Evolutionary conservation across 2,888 invertebrate genomes (phyloP), one percentile per base, ranked within the genome.

Genomic region (Caenorhabditis sinica): DNA sequence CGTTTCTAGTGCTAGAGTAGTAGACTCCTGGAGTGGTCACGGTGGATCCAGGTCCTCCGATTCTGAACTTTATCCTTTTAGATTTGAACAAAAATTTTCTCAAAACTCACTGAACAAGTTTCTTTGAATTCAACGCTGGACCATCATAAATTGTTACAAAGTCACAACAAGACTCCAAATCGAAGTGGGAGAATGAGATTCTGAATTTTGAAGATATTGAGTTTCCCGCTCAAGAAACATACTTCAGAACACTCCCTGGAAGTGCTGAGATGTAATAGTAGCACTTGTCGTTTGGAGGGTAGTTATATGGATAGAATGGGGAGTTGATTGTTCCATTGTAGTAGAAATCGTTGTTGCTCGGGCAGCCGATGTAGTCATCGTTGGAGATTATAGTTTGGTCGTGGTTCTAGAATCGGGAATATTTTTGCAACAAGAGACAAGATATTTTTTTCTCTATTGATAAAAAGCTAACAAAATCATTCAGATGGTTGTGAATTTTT

Each of bases 131-230:
- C 1, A 65, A 65, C 13, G 83, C 68, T 23, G 82, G 84, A n/a
- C 89, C 89, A 75, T 89, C 89, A 61, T 87, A 87, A 33, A 89
- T 88, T 4, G 89, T 88, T 0, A 89, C 77, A 43, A 71, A 88
- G 73, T 89, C 89, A 76, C 87, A 87, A 69, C 87, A 87, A 25
- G 85, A 79, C 20, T 89, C 86, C 68, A 89, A 30, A 25, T 89
- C 89, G 45, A 74, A 89, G 65, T 87, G 83, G 0, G 86, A 76
- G 49, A 89, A 89, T 1, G 85, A 58, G 53, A 89, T 45, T 49
- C 87, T 88, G 69, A 81, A 40, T 13, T 40, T 40, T 13, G 13
- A 40, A 40, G 2, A 2, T 40, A 11, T 40, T 11, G 2, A 13
- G 13, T 11, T 40, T 40, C 13, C 13, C 40, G 40, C 6, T 2